Evolutionary conservation across 2,113 vertebrate genomes (phyloP), one percentile per base, ranked within the genome.

Genomic region (Ciconia stormi): DNA sequence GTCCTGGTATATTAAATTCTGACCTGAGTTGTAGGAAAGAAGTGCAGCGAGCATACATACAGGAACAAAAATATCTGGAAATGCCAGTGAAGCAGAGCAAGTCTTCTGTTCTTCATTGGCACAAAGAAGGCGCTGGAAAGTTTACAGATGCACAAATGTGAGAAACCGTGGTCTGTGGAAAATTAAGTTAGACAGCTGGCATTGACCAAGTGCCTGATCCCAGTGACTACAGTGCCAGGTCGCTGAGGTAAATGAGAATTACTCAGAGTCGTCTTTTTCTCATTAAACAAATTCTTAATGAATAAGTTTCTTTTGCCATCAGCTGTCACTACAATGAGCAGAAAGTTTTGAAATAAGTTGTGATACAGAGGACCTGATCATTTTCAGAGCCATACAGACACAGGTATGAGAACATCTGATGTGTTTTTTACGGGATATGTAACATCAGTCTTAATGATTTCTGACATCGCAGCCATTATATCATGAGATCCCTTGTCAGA

Each of bases 111-210:
- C 97, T 98, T 90, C 80, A 81, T 65, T 97, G 97, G 94, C 97
- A 97, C 93, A 96, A 94, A 97, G 86, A 74, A 91, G 79, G 55
- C 96, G 89, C 93, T 98, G 97, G 95, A 98, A 98, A 97, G 89
- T 93, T 96, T 98, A 97, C 97, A 97, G 92, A 96, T 95, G 53
- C 92, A 85, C 78, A 95, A 97, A 95, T 95, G 52, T 94, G 77
- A 94, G 93, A 82, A 98, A 96, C 72, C 93, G 90, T 67, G 69
- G 65, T 94, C 96, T 96, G 93, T 89, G 94, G 92, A 96, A 98
- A 98, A 98, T 97, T 96, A 94, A 97, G 90, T 97, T 91, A 94
- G 97, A 97, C 85, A 97, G 74, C 89, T 97, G 87, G 95, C 74
- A 94, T 73, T 98, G 96, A 97, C 93, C 95, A 96, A 96, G 50